A percentile compares a stretch with the other conserved stretches of the same genome.
These are phyloP conservation scores for Gerris buenoi DNA, from an alignment of 1,140 invertebrate genomes.

Conservation along the genomic window DNA sequence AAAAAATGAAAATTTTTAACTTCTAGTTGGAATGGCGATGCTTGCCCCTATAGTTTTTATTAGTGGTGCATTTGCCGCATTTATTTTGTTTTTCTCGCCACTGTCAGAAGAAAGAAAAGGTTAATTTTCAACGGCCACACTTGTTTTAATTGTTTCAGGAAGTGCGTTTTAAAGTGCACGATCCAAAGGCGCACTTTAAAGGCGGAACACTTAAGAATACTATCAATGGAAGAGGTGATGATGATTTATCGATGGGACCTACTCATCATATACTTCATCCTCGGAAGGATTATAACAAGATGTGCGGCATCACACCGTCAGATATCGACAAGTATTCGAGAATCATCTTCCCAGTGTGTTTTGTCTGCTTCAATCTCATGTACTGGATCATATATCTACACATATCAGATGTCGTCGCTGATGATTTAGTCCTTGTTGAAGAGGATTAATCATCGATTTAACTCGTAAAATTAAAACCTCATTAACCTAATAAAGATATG, in stretches of 20 bases:
- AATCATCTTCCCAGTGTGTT: slow-evolving; percentile 90
- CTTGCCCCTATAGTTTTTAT: no score
- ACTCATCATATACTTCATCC: slow-evolving; percentile 49
- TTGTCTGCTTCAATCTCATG: slow-evolving; percentile 94
- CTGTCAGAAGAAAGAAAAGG: no score
- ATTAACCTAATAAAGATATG: no score
- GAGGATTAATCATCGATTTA: slow-evolving; percentile 42
- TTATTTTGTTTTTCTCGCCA: no score
- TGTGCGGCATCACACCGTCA: slow-evolving; percentile 70
- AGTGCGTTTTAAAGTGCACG: slow-evolving; percentile 84
- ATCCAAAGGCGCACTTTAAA: slow-evolving; percentile 80
- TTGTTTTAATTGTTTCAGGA: no score
- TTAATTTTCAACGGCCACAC: no score
- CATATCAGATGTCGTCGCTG: slow-evolving; percentile 84
- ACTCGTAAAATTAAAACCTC: no score
- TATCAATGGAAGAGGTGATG: slow-evolving; percentile 59
- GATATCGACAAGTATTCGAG: slow-evolving; percentile 94
- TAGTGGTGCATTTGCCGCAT: no score
- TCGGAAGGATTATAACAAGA: slow-evolving; percentile 46
- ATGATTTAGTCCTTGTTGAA: slow-evolving; percentile 73
- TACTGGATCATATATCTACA: slow-evolving; percentile 96
- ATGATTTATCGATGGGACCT: slow-evolving; percentile 48
- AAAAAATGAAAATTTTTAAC: no score
- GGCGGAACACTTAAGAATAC: slow-evolving; percentile 78
- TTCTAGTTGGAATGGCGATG: no score